Evolutionary conservation across 2,888 invertebrate genomes (phyloP).

Genomic region (Diloba caeruleocephala): DNA sequence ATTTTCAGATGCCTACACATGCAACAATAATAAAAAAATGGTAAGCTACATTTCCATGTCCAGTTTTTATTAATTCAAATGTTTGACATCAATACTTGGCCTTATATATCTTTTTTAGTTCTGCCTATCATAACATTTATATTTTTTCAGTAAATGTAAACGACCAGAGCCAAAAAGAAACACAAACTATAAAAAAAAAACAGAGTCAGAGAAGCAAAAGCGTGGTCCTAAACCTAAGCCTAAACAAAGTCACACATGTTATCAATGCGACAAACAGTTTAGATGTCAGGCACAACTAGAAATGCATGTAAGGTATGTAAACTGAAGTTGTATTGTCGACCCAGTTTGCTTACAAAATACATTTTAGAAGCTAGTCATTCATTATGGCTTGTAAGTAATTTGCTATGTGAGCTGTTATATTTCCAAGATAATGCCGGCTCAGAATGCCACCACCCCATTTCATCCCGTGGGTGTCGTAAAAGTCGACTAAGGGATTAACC

Average conservation of each 20-base stretch:
- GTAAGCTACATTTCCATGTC: slow-evolving; percentile 54
- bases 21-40: slow-evolving; percentile 79
- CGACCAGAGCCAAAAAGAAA: slow-evolving; percentile 66
- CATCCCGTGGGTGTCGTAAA: too few relatives aligned
- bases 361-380: too few relatives aligned
- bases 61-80: too few relatives aligned
- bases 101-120: too few relatives aligned
- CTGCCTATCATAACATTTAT: too few relatives aligned
- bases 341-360: too few relatives aligned
- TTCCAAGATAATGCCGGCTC: too few relatives aligned
- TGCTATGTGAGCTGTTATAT: too few relatives aligned
- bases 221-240: slow-evolving; percentile 90
- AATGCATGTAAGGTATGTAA: slow-evolving; percentile 86
- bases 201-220: slow-evolving; percentile 88
- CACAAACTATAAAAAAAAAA: slow-evolving; percentile 87
- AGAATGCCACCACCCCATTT: too few relatives aligned
- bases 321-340: background rate
- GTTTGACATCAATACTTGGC: too few relatives aligned
- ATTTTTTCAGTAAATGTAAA: slow-evolving; percentile 76
- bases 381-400: too few relatives aligned
- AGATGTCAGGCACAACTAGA: slow-evolving; percentile 90
- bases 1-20: slow-evolving; percentile 68
- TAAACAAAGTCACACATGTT: slow-evolving; percentile 88
- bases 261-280: slow-evolving; percentile 89
- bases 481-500: too few relatives aligned